Evolutionary conservation across 2,797 vertebrate species (phyloP).

Genomic region (Acomys russatus): DNA sequence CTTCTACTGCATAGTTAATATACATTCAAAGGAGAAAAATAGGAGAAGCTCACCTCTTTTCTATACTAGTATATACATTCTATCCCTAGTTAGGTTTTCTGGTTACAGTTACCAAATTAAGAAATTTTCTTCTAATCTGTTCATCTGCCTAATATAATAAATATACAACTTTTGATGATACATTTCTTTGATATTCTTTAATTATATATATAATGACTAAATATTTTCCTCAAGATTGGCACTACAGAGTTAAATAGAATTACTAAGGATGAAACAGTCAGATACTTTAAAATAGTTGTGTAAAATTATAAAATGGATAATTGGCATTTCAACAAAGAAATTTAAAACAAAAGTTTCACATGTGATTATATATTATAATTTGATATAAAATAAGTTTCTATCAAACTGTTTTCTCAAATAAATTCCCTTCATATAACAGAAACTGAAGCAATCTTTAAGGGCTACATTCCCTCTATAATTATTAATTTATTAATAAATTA

Average conservation of each 20-base stretch:
- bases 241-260: not conserved
- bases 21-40: conserved; percentile 21
- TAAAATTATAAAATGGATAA: conserved; percentile 19
- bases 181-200: not conserved
- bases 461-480: not conserved
- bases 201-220: not conserved
- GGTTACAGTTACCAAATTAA: conserved; percentile 26
- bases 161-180: not conserved
- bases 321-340: not conserved
- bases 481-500: not conserved
- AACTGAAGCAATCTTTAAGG: not conserved
- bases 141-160: conserved; percentile 1
- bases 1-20: conserved; percentile 25
- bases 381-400: not conserved
- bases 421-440: not conserved
- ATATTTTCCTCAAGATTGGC: not conserved
- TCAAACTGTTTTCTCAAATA: not conserved
- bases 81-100: not conserved
- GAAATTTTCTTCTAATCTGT: conserved; percentile 20
- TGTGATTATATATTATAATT: not conserved
- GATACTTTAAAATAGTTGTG: not conserved
- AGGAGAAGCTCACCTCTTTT: not conserved
- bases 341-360: not conserved
- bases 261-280: not conserved
- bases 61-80: not conserved